phyloP scores from a whole-genome alignment of 2,113 vertebrate genomes.

The Tonatia bakeri region DNA sequence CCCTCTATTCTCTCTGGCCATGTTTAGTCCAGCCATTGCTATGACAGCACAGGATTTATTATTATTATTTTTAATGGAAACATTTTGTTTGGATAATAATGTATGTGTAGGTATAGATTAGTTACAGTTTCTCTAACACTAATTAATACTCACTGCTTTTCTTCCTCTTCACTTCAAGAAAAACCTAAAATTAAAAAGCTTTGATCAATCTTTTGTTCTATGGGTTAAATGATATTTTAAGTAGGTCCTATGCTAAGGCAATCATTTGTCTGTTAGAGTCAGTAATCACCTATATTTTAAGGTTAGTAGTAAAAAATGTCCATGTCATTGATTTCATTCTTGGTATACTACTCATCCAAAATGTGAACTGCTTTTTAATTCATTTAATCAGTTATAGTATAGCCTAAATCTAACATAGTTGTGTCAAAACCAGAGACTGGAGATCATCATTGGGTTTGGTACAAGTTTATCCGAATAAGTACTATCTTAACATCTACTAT shows the following conservation, averaged over 20 bases:
- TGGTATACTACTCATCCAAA: not conserved
- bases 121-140: not conserved
- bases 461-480: not conserved
- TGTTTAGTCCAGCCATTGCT: not conserved
- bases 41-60: not conserved
- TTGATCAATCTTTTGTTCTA: not conserved
- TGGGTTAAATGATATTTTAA: conserved; percentile 23
- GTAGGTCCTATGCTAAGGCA: not conserved
- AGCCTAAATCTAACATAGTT: not conserved
- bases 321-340: conserved; percentile 9
- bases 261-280: not conserved
- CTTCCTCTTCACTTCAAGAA: not conserved
- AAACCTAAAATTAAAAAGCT: not conserved
- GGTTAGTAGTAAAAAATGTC: not conserved
- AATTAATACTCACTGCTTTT: not conserved
- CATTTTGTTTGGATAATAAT: not conserved
- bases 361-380: not conserved
- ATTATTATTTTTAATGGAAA: not conserved
- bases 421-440: not conserved
- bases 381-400: not conserved
- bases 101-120: not conserved
- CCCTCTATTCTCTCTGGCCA: not conserved
- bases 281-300: not conserved
- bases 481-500: not conserved
- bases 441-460: not conserved